phyloP scores from a whole-genome alignment of 2,797 vertebrate species.

The Scyliorhinus canicula region DNA sequence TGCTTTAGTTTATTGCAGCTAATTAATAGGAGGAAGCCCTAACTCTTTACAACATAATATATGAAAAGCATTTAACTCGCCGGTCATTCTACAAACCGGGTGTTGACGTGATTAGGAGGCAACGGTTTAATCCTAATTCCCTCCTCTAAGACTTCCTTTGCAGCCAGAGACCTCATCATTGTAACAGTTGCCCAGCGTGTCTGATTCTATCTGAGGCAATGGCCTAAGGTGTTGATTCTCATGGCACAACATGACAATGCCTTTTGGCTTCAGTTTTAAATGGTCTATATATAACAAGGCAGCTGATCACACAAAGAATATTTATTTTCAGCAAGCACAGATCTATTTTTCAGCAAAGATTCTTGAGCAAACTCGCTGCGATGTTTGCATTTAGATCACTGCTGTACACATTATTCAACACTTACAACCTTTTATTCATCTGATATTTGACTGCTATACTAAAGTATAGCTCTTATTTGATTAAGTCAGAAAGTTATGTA shows the following conservation, averaged over 20 bases:
- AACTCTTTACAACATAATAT: not conserved
- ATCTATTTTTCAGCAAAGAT: not conserved
- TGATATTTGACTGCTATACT: not conserved
- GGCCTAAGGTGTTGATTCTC: not conserved
- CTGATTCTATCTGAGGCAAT: not conserved
- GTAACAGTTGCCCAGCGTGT: constrained; percentile 25
- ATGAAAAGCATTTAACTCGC: constrained; percentile 32
- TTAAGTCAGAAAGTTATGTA: not conserved
- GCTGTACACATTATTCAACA: not conserved
- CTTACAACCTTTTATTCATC: not conserved
- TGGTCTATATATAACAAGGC: not conserved
- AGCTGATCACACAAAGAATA: not conserved
- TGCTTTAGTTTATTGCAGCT: not conserved
- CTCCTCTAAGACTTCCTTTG: constrained; percentile 51
- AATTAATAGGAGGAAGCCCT: not conserved
- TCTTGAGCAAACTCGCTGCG: not conserved
- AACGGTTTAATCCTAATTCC: constrained; percentile 52
- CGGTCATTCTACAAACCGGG: constrained; percentile 43
- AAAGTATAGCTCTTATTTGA: not conserved
- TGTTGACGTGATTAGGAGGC: constrained; percentile 46
- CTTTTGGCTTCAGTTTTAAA: not conserved
- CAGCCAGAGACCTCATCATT: constrained; percentile 47
- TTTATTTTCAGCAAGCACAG: not conserved
- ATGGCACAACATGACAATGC: constrained; percentile 22
- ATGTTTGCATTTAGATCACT: not conserved